Base-by-base conservation (phyloP, 2,888 invertebrate species). In the Prosopocoilus inquinatus region DNA sequence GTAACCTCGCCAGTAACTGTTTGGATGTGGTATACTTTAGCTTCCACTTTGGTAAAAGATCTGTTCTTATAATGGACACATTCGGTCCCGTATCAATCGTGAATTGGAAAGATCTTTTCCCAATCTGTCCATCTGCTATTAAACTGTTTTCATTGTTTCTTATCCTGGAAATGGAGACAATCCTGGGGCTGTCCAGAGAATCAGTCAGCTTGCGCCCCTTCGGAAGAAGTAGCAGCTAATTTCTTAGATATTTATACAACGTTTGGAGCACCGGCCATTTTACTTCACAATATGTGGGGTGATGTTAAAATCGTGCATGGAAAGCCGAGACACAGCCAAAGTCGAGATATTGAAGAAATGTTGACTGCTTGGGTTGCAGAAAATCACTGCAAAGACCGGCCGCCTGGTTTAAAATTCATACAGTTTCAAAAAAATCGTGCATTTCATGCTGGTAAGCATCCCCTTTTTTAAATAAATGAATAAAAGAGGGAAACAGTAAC, bases 351-450 rank as follows among this genome's bases (percentile, higher is more conserved):
- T 11, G 60, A 73, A 63, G 72, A 73, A 35, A 75, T 75, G 68
- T 47, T 64, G n/a, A 32, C 45, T 50, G 15, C 72, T 1, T 78
- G 76, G 76, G 59, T 77, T 69, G 57, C 63, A 35, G 64, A 66
- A 38, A 72, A 75, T 44, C 62, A 69, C 3, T 67, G 64, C 2
- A 66, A 44, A 41, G 69, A 72, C 57, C 78, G 75, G 76, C 70
- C 70, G 9, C 67, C 75, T 62, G 77, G 75, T 11, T 59, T 76
- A 53, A 49, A 62, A 35, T 77, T 75, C 62, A 64, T 76, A 15
- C 76, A 77, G 60, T 65, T 74, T 50, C 72, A 70, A 71, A 77
- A 78, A 67, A 78, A 77, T 58, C 61, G 64, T 62, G 70, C 70
- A 13, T 60, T 64, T 60, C 73, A 76, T 60, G 20, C 61, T 43